Evolutionary conservation across 2,888 invertebrate genomes (phyloP).

Genomic region (Bedellia somnulentella): DNA sequence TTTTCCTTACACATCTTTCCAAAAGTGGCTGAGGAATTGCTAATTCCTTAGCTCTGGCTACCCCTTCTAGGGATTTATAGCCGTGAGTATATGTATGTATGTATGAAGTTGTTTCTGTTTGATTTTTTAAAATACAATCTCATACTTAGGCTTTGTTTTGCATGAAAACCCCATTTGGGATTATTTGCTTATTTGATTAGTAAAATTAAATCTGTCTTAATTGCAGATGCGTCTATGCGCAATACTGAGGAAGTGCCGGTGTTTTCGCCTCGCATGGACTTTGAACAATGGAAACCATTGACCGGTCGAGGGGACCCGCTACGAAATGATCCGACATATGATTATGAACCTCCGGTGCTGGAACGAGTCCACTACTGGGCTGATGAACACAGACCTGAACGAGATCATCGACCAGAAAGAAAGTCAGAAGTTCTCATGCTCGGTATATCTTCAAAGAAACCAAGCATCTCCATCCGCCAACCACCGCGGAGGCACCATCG

Average conservation of each 20-base stretch:
- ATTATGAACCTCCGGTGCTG: slow-evolving; percentile 80
- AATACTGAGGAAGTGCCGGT: slow-evolving; percentile 35
- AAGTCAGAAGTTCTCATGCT: slow-evolving; percentile 71
- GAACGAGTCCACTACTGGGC: slow-evolving; percentile 82
- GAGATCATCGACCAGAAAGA: slow-evolving; percentile 52
- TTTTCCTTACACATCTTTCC: too few relatives aligned
- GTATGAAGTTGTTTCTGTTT: too few relatives aligned
- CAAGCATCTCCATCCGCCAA: slow-evolving; percentile 57
- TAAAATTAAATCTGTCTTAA: too few relatives aligned
- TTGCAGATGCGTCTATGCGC: too few relatives aligned
- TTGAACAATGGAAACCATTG: slow-evolving; percentile 80
- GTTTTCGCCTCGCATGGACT: slow-evolving; percentile 77
- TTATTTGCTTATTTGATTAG: too few relatives aligned
- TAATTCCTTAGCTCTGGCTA: too few relatives aligned
- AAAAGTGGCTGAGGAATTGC: too few relatives aligned
- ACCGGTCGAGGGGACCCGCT: slow-evolving; percentile 80
- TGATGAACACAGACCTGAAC: slow-evolving; percentile 64
- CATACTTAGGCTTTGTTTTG: too few relatives aligned
- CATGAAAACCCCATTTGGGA: too few relatives aligned
- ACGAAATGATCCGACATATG: slow-evolving; percentile 83
- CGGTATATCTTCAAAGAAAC: slow-evolving; percentile 70
- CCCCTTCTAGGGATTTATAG: too few relatives aligned
- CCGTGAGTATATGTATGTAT: too few relatives aligned
- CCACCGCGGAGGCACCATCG: slow-evolving; percentile 26
- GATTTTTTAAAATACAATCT: too few relatives aligned